Conservation (phyloP, 2,888 invertebrate genomes). For the Andrena dorsata region DNA sequence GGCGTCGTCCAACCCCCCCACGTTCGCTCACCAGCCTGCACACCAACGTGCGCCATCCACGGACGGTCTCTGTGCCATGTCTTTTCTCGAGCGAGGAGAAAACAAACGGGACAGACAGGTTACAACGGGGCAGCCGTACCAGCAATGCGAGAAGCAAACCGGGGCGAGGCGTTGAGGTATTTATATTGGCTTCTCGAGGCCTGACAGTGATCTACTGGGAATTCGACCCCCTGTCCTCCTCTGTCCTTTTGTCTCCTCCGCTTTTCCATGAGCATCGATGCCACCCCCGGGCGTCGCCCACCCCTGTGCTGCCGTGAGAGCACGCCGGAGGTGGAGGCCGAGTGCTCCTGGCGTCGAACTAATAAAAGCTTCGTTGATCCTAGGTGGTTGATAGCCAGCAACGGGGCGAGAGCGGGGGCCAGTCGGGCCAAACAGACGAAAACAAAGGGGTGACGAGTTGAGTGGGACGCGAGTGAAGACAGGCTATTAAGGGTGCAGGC, state of each 20-base stretch:
- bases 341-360: conserved; percentile 74
- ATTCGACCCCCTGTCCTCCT: conserved; percentile 77
- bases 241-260: conserved; percentile 64
- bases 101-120: conserved; percentile 74
- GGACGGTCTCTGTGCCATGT: conserved; percentile 2
- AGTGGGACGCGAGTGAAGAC: conserved; percentile 40
- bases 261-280: conserved; percentile 57
- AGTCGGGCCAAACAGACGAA: conserved; percentile 39
- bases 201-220: conserved; percentile 84
- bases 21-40: neutral
- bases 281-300: conserved; percentile 39
- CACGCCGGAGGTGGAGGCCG: conserved; percentile 24
- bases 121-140: conserved; percentile 63
- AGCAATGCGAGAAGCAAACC: conserved; percentile 74
- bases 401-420: conserved; percentile 6
- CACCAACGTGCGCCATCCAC: neutral
- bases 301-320: conserved; percentile 12
- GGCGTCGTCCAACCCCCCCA: neutral
- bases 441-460: conserved; percentile 46
- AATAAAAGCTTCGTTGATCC: conserved; percentile 77
- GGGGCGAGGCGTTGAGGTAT: conserved; percentile 81
- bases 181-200: conserved; percentile 84
- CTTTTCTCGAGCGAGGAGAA: conserved; percentile 48
- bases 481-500: conserved; percentile 41
- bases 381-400: conserved; percentile 54